Conservation (phyloP, 2,888 invertebrate genomes). For the Athrips mouffetella region DNA sequence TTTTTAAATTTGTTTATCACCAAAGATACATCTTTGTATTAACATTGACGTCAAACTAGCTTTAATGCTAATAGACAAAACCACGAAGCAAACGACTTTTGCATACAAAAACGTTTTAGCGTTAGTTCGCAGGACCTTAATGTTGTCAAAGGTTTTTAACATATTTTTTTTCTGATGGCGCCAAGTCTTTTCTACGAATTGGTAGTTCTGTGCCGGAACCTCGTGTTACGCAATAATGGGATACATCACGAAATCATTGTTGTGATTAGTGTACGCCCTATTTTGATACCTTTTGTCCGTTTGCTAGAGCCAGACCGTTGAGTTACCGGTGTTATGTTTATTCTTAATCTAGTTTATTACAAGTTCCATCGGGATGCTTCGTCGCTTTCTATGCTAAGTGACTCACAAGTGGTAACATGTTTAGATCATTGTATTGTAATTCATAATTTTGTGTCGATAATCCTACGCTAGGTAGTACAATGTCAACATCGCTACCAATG, state of each 20-base stretch:
- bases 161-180: conserved; percentile 27
- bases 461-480: not conserved
- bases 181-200: conserved; percentile 25
- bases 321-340: conserved; percentile 49
- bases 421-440: conserved; percentile 42
- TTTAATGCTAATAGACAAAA: conserved; percentile 30
- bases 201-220: conserved; percentile 35
- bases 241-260: conserved; percentile 49
- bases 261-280: conserved; percentile 59
- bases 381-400: conserved; percentile 60
- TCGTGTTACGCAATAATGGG: conserved; percentile 50
- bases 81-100: conserved; percentile 38
- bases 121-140: conserved; percentile 33
- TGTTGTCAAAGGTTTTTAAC: conserved; percentile 37
- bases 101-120: conserved; percentile 51
- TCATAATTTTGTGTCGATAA: conserved; percentile 42
- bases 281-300: conserved; percentile 62
- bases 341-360: conserved; percentile 53
- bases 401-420: conserved; percentile 45
- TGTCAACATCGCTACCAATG: conserved; percentile 1
- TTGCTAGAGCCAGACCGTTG: conserved; percentile 41
- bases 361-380: conserved; percentile 32
- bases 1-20: not conserved
- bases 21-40: not conserved
- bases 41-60: conserved; percentile 34